phyloP scores from a whole-genome alignment of 2,797 vertebrate species.

The Liparis tanakae region DNA sequence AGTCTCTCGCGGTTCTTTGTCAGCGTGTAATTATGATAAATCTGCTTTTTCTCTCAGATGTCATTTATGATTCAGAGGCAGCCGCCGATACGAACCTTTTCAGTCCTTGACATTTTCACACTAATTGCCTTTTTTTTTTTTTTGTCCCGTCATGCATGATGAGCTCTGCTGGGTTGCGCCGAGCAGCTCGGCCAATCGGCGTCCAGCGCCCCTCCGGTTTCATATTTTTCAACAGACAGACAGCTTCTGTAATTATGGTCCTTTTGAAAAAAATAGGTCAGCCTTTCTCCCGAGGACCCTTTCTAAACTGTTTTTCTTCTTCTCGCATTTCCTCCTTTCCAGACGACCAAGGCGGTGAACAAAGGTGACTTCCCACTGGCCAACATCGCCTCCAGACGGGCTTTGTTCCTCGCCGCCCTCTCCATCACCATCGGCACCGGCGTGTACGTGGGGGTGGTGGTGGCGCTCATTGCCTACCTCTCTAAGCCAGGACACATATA shows the following conservation, averaged over 20 bases:
- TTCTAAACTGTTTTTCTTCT: constrained; percentile 30
- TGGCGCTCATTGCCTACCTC: constrained; percentile 95
- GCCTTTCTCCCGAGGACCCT: constrained; percentile 24
- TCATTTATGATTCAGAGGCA: constrained; percentile 35
- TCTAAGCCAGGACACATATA: constrained; percentile 95
- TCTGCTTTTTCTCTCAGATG: neutral
- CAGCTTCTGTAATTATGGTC: constrained; percentile 52
- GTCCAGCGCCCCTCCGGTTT: constrained; percentile 6
- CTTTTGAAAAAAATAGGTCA: constrained; percentile 52
- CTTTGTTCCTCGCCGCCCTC: constrained; percentile 94
- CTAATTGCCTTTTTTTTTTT: constrained; percentile 63
- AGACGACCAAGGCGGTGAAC: constrained; percentile 98
- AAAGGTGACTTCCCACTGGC: constrained; percentile 97
- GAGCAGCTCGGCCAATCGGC: constrained; percentile 13
- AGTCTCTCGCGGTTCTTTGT: neutral
- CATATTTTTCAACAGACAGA: constrained; percentile 37
- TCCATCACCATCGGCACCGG: constrained; percentile 97
- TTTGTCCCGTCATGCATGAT: constrained; percentile 21
- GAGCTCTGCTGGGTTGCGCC: constrained; percentile 35
- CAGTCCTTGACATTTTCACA: constrained; percentile 59
- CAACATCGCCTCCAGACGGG: constrained; percentile 92
- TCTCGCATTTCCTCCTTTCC: constrained; percentile 47
- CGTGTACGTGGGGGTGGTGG: constrained; percentile 94
- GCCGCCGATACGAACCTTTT: constrained; percentile 26
- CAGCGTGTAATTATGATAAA: constrained; percentile 23